Conservation (phyloP, 2,888 invertebrate species). For the Odontothrips loti region DNA sequence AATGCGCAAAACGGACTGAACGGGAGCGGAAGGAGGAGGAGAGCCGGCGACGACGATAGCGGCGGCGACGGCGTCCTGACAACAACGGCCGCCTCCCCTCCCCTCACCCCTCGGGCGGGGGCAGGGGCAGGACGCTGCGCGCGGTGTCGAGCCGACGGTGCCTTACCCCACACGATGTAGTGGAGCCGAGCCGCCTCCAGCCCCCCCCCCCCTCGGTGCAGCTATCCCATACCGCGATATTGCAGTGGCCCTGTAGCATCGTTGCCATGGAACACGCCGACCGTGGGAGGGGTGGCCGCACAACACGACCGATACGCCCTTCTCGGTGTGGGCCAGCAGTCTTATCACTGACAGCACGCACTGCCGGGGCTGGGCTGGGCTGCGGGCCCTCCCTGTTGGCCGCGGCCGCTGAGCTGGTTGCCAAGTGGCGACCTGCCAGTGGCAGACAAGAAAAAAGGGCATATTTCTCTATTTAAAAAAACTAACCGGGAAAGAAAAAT, state of each 20-base stretch:
- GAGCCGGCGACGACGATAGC: not conserved
- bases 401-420: no score
- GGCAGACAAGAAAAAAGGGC: no score
- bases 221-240: not conserved
- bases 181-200: not conserved
- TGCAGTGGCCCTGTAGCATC: constrained; percentile 4
- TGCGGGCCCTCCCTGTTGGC: no score
- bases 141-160: no score
- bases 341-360: no score
- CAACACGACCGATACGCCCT: not conserved
- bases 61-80: no score
- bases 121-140: not conserved
- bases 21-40: not conserved
- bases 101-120: not conserved
- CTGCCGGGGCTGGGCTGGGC: not conserved
- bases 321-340: not conserved
- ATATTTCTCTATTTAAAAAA: no score
- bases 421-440: no score
- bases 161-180: no score
- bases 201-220: not conserved
- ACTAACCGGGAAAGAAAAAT: no score
- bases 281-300: not conserved
- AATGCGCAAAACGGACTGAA: not conserved
- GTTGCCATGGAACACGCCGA: not conserved
- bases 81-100: not conserved